phyloP scores from a whole-genome alignment of 2,113 vertebrate genomes.

The Etia nguti region DNA sequence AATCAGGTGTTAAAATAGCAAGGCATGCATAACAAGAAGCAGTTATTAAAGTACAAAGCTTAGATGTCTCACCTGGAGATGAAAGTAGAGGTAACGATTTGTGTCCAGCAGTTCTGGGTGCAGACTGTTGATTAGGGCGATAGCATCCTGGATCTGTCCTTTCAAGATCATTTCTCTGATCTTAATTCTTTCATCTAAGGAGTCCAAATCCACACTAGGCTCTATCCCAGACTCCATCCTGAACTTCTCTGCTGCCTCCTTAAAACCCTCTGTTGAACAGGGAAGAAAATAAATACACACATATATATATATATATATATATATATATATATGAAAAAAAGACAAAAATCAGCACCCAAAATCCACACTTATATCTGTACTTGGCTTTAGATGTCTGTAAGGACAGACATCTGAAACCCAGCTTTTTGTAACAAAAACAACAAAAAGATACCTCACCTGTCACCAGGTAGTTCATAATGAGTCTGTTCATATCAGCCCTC shows the following conservation, averaged over 20 bases:
- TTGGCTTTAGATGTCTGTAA: background rate
- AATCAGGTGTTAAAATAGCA: background rate
- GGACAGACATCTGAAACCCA: background rate
- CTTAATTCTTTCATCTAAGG: constrained; percentile 94
- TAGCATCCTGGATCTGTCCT: constrained; percentile 95
- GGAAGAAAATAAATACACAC: background rate
- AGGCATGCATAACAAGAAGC: background rate
- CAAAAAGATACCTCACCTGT: constrained; percentile 74
- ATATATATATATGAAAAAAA: background rate
- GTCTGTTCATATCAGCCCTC: constrained; percentile 96
- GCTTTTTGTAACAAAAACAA: background rate
- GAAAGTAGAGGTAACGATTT: constrained; percentile 97
- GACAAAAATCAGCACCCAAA: background rate
- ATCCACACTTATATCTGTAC: background rate
- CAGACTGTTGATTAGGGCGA: constrained; percentile 93
- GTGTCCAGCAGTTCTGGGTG: constrained; percentile 95
- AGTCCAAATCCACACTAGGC: constrained; percentile 93
- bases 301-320: fast-evolving
- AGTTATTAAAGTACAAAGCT: background rate
- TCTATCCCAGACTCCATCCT: constrained; percentile 97
- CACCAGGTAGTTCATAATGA: constrained; percentile 98
- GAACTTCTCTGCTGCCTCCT: constrained; percentile 98
- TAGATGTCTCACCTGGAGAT: constrained; percentile 82
- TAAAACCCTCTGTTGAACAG: constrained; percentile 88
- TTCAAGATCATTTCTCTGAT: constrained; percentile 97